A percentile compares a stretch with the other conserved stretches of the same genome.
Conservation (phyloP, 1,140 invertebrate genomes). For the Rhizoglyphus robini region DNA sequence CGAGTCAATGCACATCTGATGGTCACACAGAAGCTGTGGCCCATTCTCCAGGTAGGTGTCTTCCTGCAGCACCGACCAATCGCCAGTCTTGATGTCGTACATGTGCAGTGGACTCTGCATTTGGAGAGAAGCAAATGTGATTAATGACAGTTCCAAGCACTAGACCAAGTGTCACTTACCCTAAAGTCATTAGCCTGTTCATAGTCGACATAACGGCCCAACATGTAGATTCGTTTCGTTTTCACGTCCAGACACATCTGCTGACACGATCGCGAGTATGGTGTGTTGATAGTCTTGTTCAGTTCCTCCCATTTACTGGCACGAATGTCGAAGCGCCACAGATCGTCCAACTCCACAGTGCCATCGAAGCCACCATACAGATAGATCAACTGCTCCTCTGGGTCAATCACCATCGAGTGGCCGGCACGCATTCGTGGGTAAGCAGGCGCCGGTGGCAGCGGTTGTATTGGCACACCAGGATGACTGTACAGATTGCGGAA, state of each 20-base stretch:
- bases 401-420: conserved; percentile 76
- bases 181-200: not conserved
- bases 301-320: conserved; percentile 55
- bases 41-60: conserved; percentile 61
- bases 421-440: conserved; percentile 47
- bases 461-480: too few relatives aligned
- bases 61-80: conserved; percentile 57
- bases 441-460: not conserved
- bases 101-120: conserved; percentile 63
- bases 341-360: conserved; percentile 50
- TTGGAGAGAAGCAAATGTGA: too few relatives aligned
- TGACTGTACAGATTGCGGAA: not conserved
- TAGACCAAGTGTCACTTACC: conserved; percentile 16
- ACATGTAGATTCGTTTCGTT: conserved; percentile 61
- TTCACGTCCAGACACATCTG: conserved; percentile 81
- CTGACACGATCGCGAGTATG: conserved; percentile 71
- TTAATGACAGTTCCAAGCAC: too few relatives aligned
- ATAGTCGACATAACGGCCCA: conserved; percentile 67
- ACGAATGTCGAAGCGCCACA: conserved; percentile 65
- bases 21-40: conserved; percentile 72
- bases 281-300: conserved; percentile 46
- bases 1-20: conserved; percentile 79
- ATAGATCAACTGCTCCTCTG: conserved; percentile 54
- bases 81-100: conserved; percentile 53
- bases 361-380: conserved; percentile 87